Evolutionary conservation across 1,140 invertebrate genomes (phyloP), one percentile per base, ranked within the genome.

Genomic region (Drosophila littoralis): DNA sequence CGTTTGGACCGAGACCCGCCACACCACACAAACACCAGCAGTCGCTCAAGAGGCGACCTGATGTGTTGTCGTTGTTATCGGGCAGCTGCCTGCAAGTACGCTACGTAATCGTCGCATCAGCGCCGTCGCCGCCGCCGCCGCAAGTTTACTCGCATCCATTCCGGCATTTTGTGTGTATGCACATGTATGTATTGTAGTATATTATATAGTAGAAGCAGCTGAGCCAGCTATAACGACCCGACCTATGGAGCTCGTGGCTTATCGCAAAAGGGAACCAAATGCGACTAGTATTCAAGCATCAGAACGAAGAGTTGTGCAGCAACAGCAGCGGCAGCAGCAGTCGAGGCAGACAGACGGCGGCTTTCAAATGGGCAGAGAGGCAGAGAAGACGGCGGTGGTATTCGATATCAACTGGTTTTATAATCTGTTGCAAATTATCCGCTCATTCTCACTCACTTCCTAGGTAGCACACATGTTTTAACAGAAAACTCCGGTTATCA

Each of bases 1-100:
- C 83, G 83, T 88, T 89, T 77, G 83, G 83, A 88, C 83, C 83
- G 83, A 88, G 84, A 88, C 84, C 83, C 83, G 83, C 79, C 86
- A 89, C 84, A 89, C 79, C 83, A 86, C 67, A 89, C 77, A 81
- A 88, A 67, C 79, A 83, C 79, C 83, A 88, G 84, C 80, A 89
- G 50, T 75, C 83, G 82, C 79, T 72, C 43, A 54, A 48, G 75
- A 66, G 68, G 82, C 84, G 80, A 80, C 79, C 83, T 88, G 83
- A 88, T 88, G 83, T 69, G 83, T 88, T 88, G 83, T 88, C 83
- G 84, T 88, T 88, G 84, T 83, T 89, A 88, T 67, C 78, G 83
- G 83, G 83, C 83, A 89, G 83, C 79, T 88, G 83, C 80, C 77
- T 89, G 84, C 84, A 88, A 70, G 73, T 89, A 79, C 79, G 76